A percentile compares a stretch with the other conserved stretches of the same genome.
Evolutionary conservation across 2,888 invertebrate genomes (phyloP).

Genomic region (Tipula confusa): DNA sequence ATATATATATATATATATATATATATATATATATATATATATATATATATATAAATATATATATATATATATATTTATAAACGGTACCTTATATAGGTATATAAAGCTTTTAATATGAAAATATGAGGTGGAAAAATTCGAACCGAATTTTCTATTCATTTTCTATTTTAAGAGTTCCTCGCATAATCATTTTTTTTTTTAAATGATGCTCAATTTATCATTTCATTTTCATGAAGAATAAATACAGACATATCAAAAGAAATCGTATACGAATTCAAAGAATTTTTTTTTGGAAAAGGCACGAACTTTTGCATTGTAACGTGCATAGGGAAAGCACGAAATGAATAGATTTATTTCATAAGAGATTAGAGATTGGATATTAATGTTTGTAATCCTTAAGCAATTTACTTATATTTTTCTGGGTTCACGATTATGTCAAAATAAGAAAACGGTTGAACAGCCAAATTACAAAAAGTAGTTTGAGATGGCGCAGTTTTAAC

Average conservation of each 20-base stretch:
- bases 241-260: not conserved
- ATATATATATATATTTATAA: not conserved
- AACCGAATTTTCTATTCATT: not conserved
- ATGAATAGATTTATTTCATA: not conserved
- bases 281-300: not conserved
- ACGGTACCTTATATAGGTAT: not conserved
- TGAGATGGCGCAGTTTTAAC: too few species aligned
- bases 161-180: not conserved
- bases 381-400: too few species aligned
- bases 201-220: not conserved
- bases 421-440: too few species aligned
- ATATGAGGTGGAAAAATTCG: conserved; percentile 4
- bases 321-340: not conserved
- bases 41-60: not conserved
- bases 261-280: not conserved
- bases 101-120: not conserved
- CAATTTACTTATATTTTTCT: too few species aligned
- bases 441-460: too few species aligned
- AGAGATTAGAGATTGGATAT: too few species aligned
- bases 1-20: not conserved
- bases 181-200: not conserved
- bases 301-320: conserved; percentile 8
- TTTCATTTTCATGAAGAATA: not conserved
- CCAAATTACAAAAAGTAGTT: too few species aligned
- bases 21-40: not conserved